Percentiles rank a stretch among this genome's conserved stretches.
phyloP scores from a whole-genome alignment of 2,888 invertebrate species.

The Fabriciana adippe region DNA sequence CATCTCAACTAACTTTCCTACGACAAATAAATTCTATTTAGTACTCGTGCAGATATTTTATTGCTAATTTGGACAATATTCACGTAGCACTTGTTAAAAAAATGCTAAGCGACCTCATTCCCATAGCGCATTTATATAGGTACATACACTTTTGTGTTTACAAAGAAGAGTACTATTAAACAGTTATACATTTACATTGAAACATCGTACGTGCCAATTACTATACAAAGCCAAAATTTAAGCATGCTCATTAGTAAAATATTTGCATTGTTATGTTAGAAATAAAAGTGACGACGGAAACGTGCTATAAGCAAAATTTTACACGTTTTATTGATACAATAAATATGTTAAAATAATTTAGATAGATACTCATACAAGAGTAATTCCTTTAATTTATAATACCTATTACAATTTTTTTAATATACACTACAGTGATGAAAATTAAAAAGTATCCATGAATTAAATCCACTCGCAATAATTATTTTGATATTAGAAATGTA shows the following conservation, averaged over 20 bases:
- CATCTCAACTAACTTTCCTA: constrained; percentile 10
- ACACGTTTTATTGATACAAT: too few species aligned
- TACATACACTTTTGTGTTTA: constrained; percentile 28
- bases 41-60: constrained; percentile 18
- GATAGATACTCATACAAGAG: too few species aligned
- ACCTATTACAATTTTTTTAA: too few species aligned
- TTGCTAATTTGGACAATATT: constrained; percentile 38
- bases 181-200: constrained; percentile 1
- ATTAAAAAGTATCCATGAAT: too few species aligned
- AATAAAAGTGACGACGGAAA: too few species aligned
- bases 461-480: too few species aligned
- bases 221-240: constrained; percentile 14
- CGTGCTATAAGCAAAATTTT: too few species aligned
- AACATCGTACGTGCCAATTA: constrained; percentile 24
- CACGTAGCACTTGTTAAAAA: constrained; percentile 34
- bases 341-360: too few species aligned
- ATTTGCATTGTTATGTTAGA: too few species aligned
- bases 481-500: too few species aligned
- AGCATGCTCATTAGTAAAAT: not conserved
- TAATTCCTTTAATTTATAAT: too few species aligned
- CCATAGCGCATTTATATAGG: constrained; percentile 28
- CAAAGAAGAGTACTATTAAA: constrained; percentile 10
- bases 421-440: too few species aligned
- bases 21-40: constrained; percentile 21
- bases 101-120: constrained; percentile 36